Conservation (phyloP, 2,797 vertebrate species). For the Agapornis canus region DNA sequence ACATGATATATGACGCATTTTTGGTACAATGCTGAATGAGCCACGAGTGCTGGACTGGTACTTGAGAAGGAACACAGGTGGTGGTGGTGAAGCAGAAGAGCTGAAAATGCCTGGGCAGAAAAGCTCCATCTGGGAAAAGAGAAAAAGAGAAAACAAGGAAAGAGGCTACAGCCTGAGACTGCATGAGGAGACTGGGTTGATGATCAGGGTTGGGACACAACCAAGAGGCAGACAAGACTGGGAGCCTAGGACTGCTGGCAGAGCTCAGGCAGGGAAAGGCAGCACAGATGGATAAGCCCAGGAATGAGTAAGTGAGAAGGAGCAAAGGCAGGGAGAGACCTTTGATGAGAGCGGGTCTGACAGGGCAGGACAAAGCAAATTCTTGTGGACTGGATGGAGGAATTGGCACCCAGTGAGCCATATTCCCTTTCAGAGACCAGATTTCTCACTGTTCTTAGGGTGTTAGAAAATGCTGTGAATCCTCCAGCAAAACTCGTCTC, state of each 20-base stretch:
- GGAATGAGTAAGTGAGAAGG: neutral
- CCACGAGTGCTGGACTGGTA: neutral
- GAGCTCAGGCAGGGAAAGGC: neutral
- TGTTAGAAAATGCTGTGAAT: neutral
- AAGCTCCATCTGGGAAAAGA: neutral
- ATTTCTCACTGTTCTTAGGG: neutral
- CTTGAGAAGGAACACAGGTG: neutral
- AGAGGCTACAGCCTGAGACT: neutral
- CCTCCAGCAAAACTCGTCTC: neutral
- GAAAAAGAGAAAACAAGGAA: neutral
- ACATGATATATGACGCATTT: neutral
- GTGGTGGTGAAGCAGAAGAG: neutral
- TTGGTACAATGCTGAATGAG: neutral
- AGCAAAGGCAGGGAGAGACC: neutral
- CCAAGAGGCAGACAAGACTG: neutral
- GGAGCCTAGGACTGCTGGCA: neutral
- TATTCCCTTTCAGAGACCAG: neutral
- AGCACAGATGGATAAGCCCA: neutral
- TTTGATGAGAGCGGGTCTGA: neutral
- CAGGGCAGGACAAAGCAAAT: neutral
- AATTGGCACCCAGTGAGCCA: neutral
- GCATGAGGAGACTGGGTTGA: neutral
- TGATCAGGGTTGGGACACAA: neutral
- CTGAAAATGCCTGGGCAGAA: neutral
- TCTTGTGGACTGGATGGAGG: neutral